phyloP scores from a whole-genome alignment of 2,113 vertebrate genomes.

The Osmerus mordax region DNA sequence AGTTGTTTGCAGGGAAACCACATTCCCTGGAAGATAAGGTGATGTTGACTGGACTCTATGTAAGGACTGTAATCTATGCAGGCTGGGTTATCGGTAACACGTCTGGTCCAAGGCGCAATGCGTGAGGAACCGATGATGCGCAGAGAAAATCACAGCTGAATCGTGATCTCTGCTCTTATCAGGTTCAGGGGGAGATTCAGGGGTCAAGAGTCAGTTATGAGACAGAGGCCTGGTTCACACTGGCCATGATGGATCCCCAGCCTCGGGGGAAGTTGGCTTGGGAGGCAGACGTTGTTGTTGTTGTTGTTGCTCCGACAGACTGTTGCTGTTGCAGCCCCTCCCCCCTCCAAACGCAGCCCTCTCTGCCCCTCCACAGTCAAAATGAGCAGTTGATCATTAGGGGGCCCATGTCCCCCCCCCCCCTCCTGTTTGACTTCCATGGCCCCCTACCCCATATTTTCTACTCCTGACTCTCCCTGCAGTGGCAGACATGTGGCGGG shows the following conservation, averaged over 20 bases:
- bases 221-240: background rate
- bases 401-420: constrained; percentile 16
- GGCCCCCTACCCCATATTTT: constrained; percentile 48
- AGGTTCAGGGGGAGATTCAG: constrained; percentile 9
- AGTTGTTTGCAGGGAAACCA: too few species aligned
- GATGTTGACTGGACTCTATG: background rate
- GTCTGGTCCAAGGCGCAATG: too few species aligned
- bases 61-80: background rate
- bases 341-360: background rate
- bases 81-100: background rate
- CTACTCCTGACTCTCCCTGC: constrained; percentile 4
- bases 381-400: constrained; percentile 30
- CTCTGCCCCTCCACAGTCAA: background rate
- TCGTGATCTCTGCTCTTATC: too few species aligned
- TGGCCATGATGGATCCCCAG: constrained; percentile 18
- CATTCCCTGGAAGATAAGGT: background rate
- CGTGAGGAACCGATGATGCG: too few species aligned
- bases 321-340: background rate
- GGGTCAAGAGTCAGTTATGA: background rate
- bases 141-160: too few species aligned
- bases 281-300: background rate
- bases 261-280: background rate
- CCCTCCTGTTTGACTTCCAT: constrained; percentile 28
- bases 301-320: constrained; percentile 15
- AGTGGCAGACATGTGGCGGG: background rate